Base-by-base conservation (phyloP, 1,140 invertebrate genomes). In the Stenopsyche tienmushanensis region DNA sequence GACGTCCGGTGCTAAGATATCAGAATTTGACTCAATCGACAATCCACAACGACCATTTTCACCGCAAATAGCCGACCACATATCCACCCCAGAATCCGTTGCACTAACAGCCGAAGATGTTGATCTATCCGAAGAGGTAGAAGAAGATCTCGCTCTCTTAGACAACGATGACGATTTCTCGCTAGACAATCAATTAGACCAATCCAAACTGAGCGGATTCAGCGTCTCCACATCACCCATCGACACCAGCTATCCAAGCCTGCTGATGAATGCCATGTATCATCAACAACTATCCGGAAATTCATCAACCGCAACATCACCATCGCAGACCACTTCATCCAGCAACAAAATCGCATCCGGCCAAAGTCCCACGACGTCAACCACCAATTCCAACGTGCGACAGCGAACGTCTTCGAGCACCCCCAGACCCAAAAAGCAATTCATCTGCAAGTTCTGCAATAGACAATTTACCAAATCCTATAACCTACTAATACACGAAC, bases 381-480 rank as follows among this genome's bases (percentile, higher is more conserved):
- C 79, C 0, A 74, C 79, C 3, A 85, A 83, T 49, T 71, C 80
- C 85, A 64, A 77, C 80, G 74, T 86, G 73, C 79, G 79, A 72
- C 78, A 77, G 63, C 80, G 79, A 71, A 73, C 77, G 7, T 64
- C 85, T 8, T 84, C 86, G 0, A 86, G 84, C 20, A 79, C 89
- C 9, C 84, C 89, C 0, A 80, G 93, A 47, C 92, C 93, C 1
- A 97, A 96, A 79, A 97, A 97, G 76, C 93, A 98, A 75, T 98
- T 97, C 78, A 97, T 99, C 69, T 99, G 97, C 83, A 93, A 95
- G 74, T 99, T 93, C 77, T 99, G 97, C 80, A 91, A 93, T 73
- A 85, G 97, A 39, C 92, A 97, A 73, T 99, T 99, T 78, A 97
- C 96, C 59, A 99, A 99, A 81, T 93, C 94, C 15, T 99, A 99